Evolutionary conservation across 2,113 vertebrate species (phyloP).

Genomic region (Microcebus tavaratra): DNA sequence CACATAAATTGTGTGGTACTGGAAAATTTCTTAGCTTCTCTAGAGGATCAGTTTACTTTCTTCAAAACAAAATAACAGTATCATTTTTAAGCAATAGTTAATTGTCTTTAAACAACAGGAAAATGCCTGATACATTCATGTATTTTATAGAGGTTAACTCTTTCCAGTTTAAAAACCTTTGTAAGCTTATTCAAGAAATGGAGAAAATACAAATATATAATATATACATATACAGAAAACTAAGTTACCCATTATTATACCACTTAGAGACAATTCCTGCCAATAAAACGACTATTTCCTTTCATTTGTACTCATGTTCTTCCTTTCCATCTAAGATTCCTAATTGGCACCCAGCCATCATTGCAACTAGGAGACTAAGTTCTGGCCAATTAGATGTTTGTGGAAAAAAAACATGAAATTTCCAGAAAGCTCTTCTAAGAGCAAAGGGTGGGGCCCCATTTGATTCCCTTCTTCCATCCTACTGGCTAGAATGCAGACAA

Average conservation of each 20-base stretch:
- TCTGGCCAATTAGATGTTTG: background rate
- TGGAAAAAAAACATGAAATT: background rate
- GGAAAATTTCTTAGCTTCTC: background rate
- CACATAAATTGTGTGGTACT: background rate
- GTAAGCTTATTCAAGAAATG: background rate
- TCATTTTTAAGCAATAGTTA: background rate
- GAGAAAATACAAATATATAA: background rate
- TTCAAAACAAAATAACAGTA: slow-evolving; percentile 13
- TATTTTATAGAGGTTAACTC: background rate
- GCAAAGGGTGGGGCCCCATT: background rate
- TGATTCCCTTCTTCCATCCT: background rate
- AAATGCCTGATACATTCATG: background rate
- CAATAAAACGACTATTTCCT: background rate
- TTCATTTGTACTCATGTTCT: slow-evolving; percentile 8
- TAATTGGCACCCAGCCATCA: background rate
- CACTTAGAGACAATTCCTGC: background rate
- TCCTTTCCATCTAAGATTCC: background rate
- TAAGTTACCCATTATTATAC: background rate
- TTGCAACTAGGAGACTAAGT: background rate
- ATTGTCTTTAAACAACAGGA: slow-evolving; percentile 5
- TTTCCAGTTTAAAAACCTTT: background rate
- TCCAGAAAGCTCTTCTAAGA: slow-evolving; percentile 13
- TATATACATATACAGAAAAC: background rate
- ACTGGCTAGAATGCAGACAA: background rate
- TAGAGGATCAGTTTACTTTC: slow-evolving; percentile 13